Evolutionary conservation across 37 sponge, comb jelly and placozoan species (phyloP), one percentile per base, ranked within the genome.

Genomic region (Aphrocallistes beatrix): DNA sequence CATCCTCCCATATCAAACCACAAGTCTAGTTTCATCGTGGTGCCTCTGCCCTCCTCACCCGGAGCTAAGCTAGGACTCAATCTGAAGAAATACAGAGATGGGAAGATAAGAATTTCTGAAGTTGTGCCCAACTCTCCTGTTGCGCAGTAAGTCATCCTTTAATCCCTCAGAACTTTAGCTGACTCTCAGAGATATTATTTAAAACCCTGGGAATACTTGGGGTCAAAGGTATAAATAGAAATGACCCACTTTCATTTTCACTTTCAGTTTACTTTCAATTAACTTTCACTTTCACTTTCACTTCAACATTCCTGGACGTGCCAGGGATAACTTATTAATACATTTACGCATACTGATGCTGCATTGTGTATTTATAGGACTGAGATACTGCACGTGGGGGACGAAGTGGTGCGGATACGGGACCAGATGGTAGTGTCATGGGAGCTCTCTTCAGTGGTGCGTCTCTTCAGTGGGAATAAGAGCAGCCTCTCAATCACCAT

Each of bases 401-500:
- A 60, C n/a, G 75, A 60, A 30, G 75, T 60, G 1, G n/a, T 60
- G n/a, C 8, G 75, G n/a, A 30, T 60, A 25, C 25, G 75, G 3
- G 75, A 60, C 34, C 75, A 60, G 75, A 60, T 60, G 75, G n/a
- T 60, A 3, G 75, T 60, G 34, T 21, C 75, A 6, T 60, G 75
- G 75, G 75, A 28, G 75, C 34, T 60, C 6, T 32, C 75, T 25
- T 60, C 8, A 25, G n/a, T 60, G 3, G n/a, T 60, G 3, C n/a
- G 75, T 60, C 75, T 60, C 25, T 60, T 60, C 75, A 60, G 75
- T 60, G 75, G n/a, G 75, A 60, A 60, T 13, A 19, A 60, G 17
- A 60, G 75, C 34, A 60, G 75, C n/a, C 75, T 60, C 25, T 60
- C 75, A 19, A 19, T 60, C 17, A 60, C 75, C 8, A 32, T 60